Percentiles rank a stretch among this genome's conserved stretches.
Conservation (phyloP, 1,140 invertebrate species). For the Neocloeon triangulifer region DNA sequence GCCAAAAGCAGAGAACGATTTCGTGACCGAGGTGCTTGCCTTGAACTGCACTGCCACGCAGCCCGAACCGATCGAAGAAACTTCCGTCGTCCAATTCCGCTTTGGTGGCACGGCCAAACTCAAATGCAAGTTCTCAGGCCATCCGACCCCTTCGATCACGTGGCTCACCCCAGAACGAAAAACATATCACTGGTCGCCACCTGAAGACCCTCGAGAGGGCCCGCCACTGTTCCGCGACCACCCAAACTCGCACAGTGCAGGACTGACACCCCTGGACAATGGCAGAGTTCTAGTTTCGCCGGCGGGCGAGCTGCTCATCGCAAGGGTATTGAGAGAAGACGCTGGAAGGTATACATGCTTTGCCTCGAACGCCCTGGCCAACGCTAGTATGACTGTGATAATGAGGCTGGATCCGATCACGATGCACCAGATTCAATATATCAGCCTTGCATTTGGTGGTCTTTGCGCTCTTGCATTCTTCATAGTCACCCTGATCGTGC, state of each 20-base stretch:
- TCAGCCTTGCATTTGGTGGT: constrained; percentile 59
- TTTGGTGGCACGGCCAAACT: constrained; percentile 40
- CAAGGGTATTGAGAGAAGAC: constrained; percentile 41
- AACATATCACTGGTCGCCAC: constrained; percentile 47
- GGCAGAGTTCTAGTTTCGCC: constrained; percentile 24
- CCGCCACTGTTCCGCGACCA: constrained; percentile 40
- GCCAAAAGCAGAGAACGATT: not conserved
- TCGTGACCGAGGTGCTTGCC: too few relatives aligned
- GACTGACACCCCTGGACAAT: constrained; percentile 18
- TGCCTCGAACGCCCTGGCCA: constrained; percentile 59
- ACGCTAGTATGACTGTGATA: constrained; percentile 42
- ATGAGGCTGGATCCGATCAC: constrained; percentile 60
- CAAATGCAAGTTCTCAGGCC: constrained; percentile 52
- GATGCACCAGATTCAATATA: constrained; percentile 57
- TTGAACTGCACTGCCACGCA: too few relatives aligned
- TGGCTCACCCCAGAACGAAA: constrained; percentile 60
- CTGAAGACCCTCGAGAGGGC: constrained; percentile 29
- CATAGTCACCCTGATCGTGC: constrained; percentile 47
- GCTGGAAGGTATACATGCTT: constrained; percentile 73
- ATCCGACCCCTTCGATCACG: constrained; percentile 53
- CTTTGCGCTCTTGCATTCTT: constrained; percentile 57
- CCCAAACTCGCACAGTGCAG: constrained; percentile 28
- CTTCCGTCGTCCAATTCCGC: constrained; percentile 25
- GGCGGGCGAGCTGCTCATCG: constrained; percentile 30
- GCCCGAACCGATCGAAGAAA: not conserved